Evolutionary conservation across 1,140 invertebrate genomes (phyloP).

Genomic region (Rhizoglyphus robini): DNA sequence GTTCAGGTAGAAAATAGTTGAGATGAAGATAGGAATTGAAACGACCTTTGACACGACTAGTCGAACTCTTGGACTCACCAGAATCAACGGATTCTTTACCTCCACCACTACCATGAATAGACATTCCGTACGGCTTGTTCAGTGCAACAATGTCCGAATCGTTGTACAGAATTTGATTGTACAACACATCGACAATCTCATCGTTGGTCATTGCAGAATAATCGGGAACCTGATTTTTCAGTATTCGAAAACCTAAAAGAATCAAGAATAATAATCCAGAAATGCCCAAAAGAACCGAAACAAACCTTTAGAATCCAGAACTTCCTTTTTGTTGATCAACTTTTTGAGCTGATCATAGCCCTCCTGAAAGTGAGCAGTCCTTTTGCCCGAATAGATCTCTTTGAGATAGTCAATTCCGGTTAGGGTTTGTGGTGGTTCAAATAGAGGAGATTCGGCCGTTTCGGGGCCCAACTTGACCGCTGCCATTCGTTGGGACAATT

Average conservation of each 20-base stretch:
- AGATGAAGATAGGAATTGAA: constrained; percentile 32
- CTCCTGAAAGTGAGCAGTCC: background rate
- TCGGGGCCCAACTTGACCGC: background rate
- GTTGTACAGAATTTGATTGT: constrained; percentile 17
- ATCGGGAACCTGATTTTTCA: constrained; percentile 30
- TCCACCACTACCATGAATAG: constrained; percentile 30
- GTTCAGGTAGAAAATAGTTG: constrained; percentile 26
- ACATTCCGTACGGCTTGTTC: constrained; percentile 40
- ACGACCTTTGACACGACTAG: constrained; percentile 19
- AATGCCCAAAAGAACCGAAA: background rate
- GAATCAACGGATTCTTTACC: too few species aligned
- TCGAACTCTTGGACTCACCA: background rate
- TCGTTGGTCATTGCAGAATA: constrained; percentile 21
- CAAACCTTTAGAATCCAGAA: constrained; percentile 17
- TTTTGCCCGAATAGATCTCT: background rate
- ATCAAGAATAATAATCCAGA: constrained; percentile 18
- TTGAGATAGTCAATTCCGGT: constrained; percentile 17
- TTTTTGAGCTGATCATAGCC: background rate
- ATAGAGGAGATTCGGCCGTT: background rate
- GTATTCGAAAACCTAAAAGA: constrained; percentile 29
- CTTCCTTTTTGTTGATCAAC: constrained; percentile 2
- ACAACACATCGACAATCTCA: constrained; percentile 23
- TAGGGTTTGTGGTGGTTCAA: background rate
- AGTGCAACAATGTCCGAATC: constrained; percentile 36
- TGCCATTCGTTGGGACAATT: background rate